Percentiles rank a stretch among this genome's conserved stretches.
These are phyloP conservation scores for Lasius fuliginosus DNA, from an alignment of 2,888 invertebrate genomes.

Conservation along the genomic window DNA sequence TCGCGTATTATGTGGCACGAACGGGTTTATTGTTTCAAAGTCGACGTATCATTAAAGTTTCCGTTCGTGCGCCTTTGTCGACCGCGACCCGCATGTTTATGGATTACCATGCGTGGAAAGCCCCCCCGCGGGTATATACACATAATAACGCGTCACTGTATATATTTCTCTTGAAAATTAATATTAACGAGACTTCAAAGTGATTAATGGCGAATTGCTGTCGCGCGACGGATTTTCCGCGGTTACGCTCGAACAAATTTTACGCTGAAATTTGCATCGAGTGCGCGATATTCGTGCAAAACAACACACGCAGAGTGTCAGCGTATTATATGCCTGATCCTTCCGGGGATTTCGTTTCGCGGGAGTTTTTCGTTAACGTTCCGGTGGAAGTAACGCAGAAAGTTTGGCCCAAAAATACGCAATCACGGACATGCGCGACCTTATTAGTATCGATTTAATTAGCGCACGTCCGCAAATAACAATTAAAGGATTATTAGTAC, in stretches of 20 bases:
- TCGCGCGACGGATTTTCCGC: constrained; percentile 25
- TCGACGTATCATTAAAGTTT: constrained; percentile 26
- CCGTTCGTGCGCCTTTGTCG: constrained; percentile 16
- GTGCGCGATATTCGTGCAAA: neutral
- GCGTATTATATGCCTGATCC: neutral
- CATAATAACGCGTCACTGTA: constrained; percentile 26
- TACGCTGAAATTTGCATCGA: constrained; percentile 9
- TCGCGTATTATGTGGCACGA: constrained; percentile 18
- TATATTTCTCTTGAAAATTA: constrained; percentile 48
- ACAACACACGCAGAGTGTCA: neutral
- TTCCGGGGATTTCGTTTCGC: neutral
- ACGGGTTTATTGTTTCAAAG: constrained; percentile 41
- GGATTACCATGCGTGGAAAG: constrained; percentile 9
- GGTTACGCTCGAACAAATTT: constrained; percentile 32
- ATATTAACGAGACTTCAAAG: constrained; percentile 42
- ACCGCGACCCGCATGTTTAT: constrained; percentile 30
- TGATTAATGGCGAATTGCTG: constrained; percentile 50
- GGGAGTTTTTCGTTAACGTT: neutral
- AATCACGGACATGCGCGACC: neutral
- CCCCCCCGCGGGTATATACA: neutral
- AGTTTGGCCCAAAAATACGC: neutral
- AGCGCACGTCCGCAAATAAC: neutral
- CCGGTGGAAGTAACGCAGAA: neutral
- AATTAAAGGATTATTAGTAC: constrained; percentile 27
- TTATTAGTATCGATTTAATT: constrained; percentile 25